Base-by-base conservation (phyloP, 2,797 vertebrate genomes). In the Pseudopleuronectes americanus region DNA sequence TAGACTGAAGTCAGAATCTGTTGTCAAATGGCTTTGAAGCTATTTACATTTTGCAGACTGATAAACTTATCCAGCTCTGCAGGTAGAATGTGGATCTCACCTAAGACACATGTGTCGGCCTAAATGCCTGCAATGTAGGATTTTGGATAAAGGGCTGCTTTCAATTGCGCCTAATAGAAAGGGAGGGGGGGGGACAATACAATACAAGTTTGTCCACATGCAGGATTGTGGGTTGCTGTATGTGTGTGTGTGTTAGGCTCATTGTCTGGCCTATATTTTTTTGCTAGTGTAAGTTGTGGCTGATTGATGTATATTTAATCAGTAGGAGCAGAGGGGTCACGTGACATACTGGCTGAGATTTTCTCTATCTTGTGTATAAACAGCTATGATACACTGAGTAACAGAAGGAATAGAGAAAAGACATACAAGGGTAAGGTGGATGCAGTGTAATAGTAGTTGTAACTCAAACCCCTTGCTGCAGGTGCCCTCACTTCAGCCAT, bases 141-240 rank as follows among this genome's bases (percentile, higher is more conserved):
- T 88, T 87, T 81, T 48, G 78, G 58, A 76, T 85, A 84, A 90
- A 87, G 77, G 47, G 72, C 61, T 68, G 83, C 84, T 84, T 87
- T 86, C 76, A 74, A 72, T 43, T 14, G 45, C 71, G 57, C 73
- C 87, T 89, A 88, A 86, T 80, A 31, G 72, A 56, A 86, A n/a
- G n/a, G n/a, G n/a, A n/a, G n/a, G n/a, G n/a, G n/a, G n/a, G n/a
- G n/a, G n/a, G n/a, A n/a, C n/a, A n/a, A n/a, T n/a, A n/a, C n/a
- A n/a, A n/a, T 24, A 24, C 24, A 24, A 24, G 24, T 24, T 73
- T 68, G 70, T 76, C 48, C 64, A 68, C 57, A 33, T 49, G 53
- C 61, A 51, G 77, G 71, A 64, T n/a, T 74, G 60, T 77, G 64
- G 41, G 7, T 76, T 24, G 23, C 22, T 52, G 31, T 43, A 28